These are phyloP conservation scores for Onychostruthus taczanowskii DNA, from an alignment of 2,113 vertebrate genomes.

Conservation along the genomic window DNA sequence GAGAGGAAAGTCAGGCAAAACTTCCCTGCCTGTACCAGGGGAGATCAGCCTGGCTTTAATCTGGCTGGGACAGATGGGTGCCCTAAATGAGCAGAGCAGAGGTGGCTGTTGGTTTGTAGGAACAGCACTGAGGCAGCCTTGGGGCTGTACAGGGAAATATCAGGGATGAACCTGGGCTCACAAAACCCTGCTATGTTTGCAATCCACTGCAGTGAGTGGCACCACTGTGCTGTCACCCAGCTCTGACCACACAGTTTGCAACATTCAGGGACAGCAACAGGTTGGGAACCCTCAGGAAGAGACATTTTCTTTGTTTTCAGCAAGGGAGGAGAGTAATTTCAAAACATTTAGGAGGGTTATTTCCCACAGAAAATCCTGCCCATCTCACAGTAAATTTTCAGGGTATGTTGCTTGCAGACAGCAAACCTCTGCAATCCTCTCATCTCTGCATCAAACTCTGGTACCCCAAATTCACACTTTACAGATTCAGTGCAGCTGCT, in stretches of 20 bases:
- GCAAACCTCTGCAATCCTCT: neutral
- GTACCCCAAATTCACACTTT: neutral
- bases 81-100: neutral
- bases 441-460: neutral
- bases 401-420: neutral
- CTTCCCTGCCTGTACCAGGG: neutral
- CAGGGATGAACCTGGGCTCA: neutral
- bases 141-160: neutral
- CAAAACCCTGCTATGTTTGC: accelerated
- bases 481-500: neutral
- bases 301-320: neutral
- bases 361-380: neutral
- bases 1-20: neutral
- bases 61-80: neutral
- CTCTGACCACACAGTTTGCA: neutral
- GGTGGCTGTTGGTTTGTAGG: neutral
- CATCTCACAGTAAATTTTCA: neutral
- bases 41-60: neutral
- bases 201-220: accelerated
- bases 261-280: neutral
- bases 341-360: neutral
- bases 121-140: neutral
- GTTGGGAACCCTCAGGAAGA: neutral
- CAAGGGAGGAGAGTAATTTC: neutral
- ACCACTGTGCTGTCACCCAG: neutral